Evolutionary conservation across 2,113 vertebrate genomes (phyloP), one percentile per base, ranked within the genome.

Genomic region (Mesitornis unicolor): DNA sequence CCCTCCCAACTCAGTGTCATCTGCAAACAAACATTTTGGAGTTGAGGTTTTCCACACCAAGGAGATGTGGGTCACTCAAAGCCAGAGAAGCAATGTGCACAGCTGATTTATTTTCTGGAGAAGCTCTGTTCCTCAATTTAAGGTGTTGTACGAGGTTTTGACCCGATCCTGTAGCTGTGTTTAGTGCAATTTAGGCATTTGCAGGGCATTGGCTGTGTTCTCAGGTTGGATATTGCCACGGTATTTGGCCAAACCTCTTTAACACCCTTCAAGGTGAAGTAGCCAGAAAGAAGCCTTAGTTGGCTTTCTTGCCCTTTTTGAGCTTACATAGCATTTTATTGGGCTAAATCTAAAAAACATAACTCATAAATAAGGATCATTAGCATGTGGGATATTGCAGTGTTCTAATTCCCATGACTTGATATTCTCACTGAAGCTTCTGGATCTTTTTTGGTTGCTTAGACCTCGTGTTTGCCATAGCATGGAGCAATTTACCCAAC

Each of bases 1-100:
- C n/a, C n/a, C n/a, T n/a, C n/a, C n/a, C n/a, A n/a, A n/a, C n/a
- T n/a, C n/a, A n/a, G n/a, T n/a, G n/a, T n/a, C n/a, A n/a, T n/a
- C n/a, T n/a, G n/a, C n/a, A n/a, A n/a, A n/a, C n/a, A n/a, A n/a
- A n/a, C n/a, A n/a, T n/a, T n/a, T n/a, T n/a, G 45, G 63, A 29
- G 51, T 5, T n/a, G 77, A 48, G 7, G 8, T 35, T 50, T 78
- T 51, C 51, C 28, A 5, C 0, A 3, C 16, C 2, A 12, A 51
- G 42, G 17, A 28, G 53, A 74, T 36, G 24, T 64, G 53, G 25
- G 31, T 64, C 26, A 9, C 1, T 26, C 47, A 29, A 51, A 51
- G 65, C 18, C 11, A 28, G 24, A 21, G 26, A 3, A 25, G 33
- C 61, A 22, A 12, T 0, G 2, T 6, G 28, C 35, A 1, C 4